These are phyloP conservation scores for Taeniopygia guttata DNA, from an alignment of 2,797 vertebrate genomes.

Conservation along the genomic window DNA sequence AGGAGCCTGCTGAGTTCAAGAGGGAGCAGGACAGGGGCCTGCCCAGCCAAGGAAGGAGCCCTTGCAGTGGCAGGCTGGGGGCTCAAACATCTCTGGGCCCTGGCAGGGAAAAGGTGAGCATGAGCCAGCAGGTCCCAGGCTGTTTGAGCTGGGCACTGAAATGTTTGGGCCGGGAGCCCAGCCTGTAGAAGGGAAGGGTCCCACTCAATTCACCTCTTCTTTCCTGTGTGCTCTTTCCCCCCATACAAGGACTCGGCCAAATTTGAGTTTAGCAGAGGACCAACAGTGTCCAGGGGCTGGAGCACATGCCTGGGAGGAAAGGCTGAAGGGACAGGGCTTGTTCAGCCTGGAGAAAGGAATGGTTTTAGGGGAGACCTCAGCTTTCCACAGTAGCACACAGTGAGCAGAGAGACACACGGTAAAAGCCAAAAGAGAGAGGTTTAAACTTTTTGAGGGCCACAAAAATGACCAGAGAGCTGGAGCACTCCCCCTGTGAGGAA, in stretches of 20 bases:
- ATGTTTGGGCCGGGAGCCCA: too few species aligned
- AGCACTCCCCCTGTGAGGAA: not conserved
- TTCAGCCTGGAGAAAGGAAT: not conserved
- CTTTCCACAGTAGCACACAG: not conserved
- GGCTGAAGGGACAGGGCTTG: not conserved
- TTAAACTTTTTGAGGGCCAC: not conserved
- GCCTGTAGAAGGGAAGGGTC: fast-evolving
- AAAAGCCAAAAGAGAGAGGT: not conserved
- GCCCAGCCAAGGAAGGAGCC: not conserved
- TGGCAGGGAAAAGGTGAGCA: not conserved
- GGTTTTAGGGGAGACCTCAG: not conserved
- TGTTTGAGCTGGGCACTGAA: not conserved
- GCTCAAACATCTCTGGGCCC: not conserved
- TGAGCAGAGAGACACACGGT: fast-evolving
- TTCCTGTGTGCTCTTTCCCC: too few species aligned
- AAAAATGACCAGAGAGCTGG: not conserved
- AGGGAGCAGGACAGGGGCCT: not conserved
- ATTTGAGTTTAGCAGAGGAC: not conserved
- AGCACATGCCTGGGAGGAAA: fast-evolving
- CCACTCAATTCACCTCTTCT: not conserved
- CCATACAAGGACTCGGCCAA: fast-evolving
- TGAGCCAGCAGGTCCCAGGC: fast-evolving
- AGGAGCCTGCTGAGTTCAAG: not conserved
- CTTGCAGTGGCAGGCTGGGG: too few species aligned
- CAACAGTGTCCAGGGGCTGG: too few species aligned